phyloP scores from a whole-genome alignment of 1,140 invertebrate species.

The Drosophila repletoides region DNA sequence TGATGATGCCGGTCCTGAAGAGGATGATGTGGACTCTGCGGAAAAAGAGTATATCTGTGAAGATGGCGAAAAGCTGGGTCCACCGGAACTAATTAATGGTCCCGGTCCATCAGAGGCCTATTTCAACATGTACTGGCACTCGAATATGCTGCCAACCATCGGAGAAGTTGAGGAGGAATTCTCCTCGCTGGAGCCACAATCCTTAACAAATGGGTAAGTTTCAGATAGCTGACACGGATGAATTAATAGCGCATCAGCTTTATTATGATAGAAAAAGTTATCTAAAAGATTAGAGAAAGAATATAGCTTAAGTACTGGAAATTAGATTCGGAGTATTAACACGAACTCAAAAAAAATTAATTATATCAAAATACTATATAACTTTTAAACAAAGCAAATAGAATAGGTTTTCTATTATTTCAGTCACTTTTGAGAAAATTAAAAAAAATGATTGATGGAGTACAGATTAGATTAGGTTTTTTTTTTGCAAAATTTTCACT shows the following conservation, averaged over 20 bases:
- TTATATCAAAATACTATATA: too few species aligned
- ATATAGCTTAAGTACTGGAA: too few species aligned
- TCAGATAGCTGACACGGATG: too few species aligned
- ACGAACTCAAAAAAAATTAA: too few species aligned
- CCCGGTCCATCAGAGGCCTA: conserved; percentile 80
- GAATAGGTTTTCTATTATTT: too few species aligned
- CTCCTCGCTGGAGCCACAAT: conserved; percentile 76
- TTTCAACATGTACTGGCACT: conserved; percentile 81
- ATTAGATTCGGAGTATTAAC: too few species aligned
- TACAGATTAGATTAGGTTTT: too few species aligned
- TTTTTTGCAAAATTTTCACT: too few species aligned
- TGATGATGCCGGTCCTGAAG: conserved; percentile 62
- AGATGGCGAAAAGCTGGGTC: conserved; percentile 80
- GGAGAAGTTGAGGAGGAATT: conserved; percentile 86
- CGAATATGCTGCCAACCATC: conserved; percentile 85
- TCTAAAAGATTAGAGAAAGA: neutral
- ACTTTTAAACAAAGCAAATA: too few species aligned
- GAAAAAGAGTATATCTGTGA: conserved; percentile 76
- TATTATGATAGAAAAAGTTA: neutral
- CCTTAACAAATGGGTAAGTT: conserved; percentile 74
- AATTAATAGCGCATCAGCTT: too few species aligned
- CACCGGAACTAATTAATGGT: conserved; percentile 77
- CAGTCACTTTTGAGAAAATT: too few species aligned
- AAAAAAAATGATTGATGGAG: too few species aligned
- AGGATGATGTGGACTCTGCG: conserved; percentile 60